These are phyloP conservation scores for Phrynocephalus guinanensis DNA, from an alignment of 2,797 vertebrate species.

Conservation along the genomic window DNA sequence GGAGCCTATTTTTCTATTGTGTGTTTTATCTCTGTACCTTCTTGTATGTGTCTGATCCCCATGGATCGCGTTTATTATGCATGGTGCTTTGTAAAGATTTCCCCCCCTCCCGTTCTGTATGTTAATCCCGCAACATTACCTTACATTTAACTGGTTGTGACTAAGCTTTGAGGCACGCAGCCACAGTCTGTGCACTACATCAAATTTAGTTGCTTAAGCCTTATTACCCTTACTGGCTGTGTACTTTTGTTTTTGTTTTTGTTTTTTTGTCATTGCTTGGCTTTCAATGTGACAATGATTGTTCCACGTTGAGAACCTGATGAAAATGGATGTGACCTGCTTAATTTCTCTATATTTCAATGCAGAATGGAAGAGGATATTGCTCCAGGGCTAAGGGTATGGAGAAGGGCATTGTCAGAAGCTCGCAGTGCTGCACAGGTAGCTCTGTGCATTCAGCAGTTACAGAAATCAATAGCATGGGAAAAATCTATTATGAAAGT, in stretches of 20 bases:
- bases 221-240: conserved; percentile 82
- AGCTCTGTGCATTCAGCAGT: conserved; percentile 97
- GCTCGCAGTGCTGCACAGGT: conserved; percentile 95
- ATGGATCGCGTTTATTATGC: conserved; percentile 83
- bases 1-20: conserved; percentile 89
- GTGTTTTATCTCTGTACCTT: conserved; percentile 82
- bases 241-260: conserved; percentile 49
- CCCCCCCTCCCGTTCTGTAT: conserved; percentile 77
- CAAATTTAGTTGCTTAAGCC: conserved; percentile 84
- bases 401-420: conserved; percentile 94
- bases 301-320: conserved; percentile 73
- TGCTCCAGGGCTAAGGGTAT: conserved; percentile 96
- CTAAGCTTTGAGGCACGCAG: conserved; percentile 85
- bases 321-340: conserved; percentile 74
- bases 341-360: conserved; percentile 78
- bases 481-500: conserved; percentile 99
- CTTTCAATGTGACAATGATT: conserved; percentile 83
- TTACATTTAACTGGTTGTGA: conserved; percentile 83
- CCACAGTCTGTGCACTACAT: conserved; percentile 86
- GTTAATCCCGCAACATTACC: conserved; percentile 82
- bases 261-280: conserved; percentile 83
- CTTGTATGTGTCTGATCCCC: conserved; percentile 83
- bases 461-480: conserved; percentile 99
- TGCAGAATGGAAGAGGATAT: conserved; percentile 95
- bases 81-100: conserved; percentile 84